A percentile compares a stretch with the other conserved stretches of the same genome.
Evolutionary conservation across 2,888 invertebrate genomes (phyloP).

Genomic region (Cerceris rybyensis): DNA sequence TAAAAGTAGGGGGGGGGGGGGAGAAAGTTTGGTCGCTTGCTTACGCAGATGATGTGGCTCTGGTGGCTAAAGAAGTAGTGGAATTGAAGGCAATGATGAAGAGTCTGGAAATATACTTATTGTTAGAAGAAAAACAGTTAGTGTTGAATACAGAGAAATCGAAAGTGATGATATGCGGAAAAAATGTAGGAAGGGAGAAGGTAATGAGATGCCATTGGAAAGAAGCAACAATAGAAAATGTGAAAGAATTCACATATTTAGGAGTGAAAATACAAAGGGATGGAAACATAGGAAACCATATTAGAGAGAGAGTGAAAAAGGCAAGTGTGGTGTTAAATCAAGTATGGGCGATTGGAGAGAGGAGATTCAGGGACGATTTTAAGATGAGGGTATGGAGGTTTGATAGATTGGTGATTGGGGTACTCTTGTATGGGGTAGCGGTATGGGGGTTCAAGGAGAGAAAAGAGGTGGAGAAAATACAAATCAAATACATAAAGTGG

Average conservation of each 20-base stretch:
- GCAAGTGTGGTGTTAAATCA: no score
- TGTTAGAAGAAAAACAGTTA: no score
- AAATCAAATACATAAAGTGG: background rate
- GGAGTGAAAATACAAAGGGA: background rate
- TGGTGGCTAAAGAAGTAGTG: background rate
- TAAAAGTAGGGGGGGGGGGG: background rate
- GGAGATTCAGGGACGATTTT: no score
- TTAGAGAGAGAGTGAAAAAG: no score
- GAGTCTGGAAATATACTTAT: conserved; percentile 4
- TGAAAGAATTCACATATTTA: background rate
- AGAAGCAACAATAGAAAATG: no score
- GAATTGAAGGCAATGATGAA: background rate
- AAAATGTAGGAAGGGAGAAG: background rate
- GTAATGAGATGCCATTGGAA: no score
- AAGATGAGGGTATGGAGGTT: no score
- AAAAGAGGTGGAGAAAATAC: background rate
- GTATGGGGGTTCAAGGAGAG: background rate
- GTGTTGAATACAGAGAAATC: background rate
- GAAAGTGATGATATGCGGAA: background rate
- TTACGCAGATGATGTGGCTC: background rate
- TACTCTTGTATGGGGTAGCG: background rate
- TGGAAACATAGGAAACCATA: background rate
- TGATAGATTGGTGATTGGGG: background rate
- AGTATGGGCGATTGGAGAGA: no score
- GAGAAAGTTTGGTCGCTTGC: background rate